Evolutionary conservation across 2,113 vertebrate species (phyloP).

Genomic region (Climacteris rufus): DNA sequence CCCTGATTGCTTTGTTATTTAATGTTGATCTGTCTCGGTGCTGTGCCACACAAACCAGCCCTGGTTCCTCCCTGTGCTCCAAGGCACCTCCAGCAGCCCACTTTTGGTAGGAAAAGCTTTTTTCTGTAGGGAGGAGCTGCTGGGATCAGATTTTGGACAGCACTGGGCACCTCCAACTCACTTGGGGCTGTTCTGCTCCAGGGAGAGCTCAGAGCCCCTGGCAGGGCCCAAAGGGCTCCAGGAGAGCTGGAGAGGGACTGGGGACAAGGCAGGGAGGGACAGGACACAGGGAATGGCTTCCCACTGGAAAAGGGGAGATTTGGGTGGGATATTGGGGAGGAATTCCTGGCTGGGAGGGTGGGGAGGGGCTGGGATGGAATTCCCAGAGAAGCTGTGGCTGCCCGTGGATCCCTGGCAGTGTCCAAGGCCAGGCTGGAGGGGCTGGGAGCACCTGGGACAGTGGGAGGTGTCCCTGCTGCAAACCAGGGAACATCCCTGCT

Average conservation of each 20-base stretch:
- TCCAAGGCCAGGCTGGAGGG: background rate
- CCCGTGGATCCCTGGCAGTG: background rate
- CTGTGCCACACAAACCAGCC: background rate
- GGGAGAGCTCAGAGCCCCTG: background rate
- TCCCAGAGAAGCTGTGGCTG: background rate
- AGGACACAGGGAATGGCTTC: background rate
- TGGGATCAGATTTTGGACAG: background rate
- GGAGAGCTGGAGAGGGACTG: background rate
- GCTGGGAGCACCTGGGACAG: background rate
- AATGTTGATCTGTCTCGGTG: rapidly evolving
- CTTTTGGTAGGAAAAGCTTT: rapidly evolving
- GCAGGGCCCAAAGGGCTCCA: background rate
- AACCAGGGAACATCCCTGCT: background rate
- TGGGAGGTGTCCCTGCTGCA: background rate
- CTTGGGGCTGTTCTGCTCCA: background rate
- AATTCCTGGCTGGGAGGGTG: rapidly evolving
- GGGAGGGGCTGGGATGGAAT: background rate
- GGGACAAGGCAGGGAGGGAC: background rate
- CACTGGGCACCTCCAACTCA: background rate
- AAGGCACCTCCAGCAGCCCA: background rate
- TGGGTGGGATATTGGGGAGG: background rate
- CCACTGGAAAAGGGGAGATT: rapidly evolving
- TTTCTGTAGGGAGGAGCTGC: background rate
- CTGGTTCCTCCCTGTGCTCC: background rate
- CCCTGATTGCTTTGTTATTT: rapidly evolving